These are phyloP conservation scores for Morus bassanus DNA, from an alignment of 2,797 vertebrate species.

Conservation along the genomic window DNA sequence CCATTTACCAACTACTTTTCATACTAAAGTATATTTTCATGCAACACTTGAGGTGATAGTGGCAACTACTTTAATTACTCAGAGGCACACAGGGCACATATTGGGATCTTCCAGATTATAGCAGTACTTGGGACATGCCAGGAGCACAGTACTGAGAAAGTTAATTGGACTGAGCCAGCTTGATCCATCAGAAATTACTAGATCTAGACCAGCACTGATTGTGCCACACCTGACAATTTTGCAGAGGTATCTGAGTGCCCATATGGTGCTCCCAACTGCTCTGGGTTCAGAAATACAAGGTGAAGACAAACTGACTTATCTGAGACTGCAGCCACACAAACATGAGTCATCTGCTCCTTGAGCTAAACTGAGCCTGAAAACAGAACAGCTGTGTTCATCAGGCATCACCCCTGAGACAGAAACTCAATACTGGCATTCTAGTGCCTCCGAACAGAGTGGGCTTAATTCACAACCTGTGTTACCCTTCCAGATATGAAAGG, in stretches of 20 bases:
- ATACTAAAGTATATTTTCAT: background rate
- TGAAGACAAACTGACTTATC: background rate
- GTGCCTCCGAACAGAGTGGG: background rate
- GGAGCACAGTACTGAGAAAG: background rate
- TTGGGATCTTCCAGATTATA: background rate
- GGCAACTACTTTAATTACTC: background rate
- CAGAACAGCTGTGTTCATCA: background rate
- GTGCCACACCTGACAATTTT: background rate
- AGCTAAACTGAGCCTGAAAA: background rate
- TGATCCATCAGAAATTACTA: background rate
- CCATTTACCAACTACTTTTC: background rate
- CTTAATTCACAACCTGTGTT: background rate
- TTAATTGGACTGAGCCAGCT: background rate
- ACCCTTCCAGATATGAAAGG: background rate
- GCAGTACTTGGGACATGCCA: background rate
- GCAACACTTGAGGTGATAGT: background rate
- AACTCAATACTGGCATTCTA: background rate
- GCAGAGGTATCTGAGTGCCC: background rate
- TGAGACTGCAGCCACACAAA: background rate
- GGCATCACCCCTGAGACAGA: background rate
- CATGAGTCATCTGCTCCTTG: background rate
- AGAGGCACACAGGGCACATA: background rate
- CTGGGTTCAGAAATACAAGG: background rate
- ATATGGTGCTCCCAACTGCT: rapidly evolving
- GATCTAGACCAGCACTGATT: background rate